phyloP scores from a whole-genome alignment of 2,113 vertebrate species.

The Eublepharis macularius region DNA sequence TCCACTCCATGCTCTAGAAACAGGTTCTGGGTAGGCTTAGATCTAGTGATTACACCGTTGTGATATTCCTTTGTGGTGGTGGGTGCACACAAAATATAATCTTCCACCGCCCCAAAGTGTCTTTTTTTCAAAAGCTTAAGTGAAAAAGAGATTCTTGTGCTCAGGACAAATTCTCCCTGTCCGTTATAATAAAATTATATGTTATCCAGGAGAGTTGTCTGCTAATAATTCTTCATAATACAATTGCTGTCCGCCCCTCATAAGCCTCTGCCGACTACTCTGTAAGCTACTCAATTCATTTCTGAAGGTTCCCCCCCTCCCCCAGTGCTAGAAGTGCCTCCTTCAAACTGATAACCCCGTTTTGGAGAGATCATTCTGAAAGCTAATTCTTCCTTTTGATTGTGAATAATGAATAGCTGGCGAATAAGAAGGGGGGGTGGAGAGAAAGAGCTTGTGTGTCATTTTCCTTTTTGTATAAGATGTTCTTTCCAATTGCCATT shows the following conservation, averaged over 20 bases:
- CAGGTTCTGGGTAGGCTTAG: background rate
- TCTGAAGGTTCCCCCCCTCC: background rate
- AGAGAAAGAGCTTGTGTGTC: slow-evolving; percentile 30
- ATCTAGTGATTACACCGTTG: background rate
- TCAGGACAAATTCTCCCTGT: slow-evolving; percentile 10
- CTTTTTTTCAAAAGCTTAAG: background rate
- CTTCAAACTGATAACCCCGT: slow-evolving; percentile 41
- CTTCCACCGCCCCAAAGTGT: background rate
- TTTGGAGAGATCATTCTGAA: slow-evolving; percentile 42
- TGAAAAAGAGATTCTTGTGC: slow-evolving; percentile 28
- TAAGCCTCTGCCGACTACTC: slow-evolving; percentile 44
- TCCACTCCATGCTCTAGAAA: background rate
- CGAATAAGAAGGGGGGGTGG: slow-evolving; percentile 25
- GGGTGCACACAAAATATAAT: background rate
- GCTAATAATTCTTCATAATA: slow-evolving; percentile 48
- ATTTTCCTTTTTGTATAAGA: slow-evolving; percentile 39
- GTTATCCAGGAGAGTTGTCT: slow-evolving; percentile 44
- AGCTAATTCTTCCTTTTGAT: slow-evolving; percentile 42
- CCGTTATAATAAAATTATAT: slow-evolving; percentile 45
- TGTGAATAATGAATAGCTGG: slow-evolving; percentile 49
- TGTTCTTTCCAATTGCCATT: slow-evolving; percentile 56
- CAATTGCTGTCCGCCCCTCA: background rate
- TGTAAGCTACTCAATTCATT: slow-evolving; percentile 34
- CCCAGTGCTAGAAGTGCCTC: slow-evolving; percentile 51
- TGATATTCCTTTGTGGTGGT: too few species aligned